Evolutionary conservation across 2,888 invertebrate genomes (phyloP), one percentile per base, ranked within the genome.

Genomic region (Oasisia sp.): DNA sequence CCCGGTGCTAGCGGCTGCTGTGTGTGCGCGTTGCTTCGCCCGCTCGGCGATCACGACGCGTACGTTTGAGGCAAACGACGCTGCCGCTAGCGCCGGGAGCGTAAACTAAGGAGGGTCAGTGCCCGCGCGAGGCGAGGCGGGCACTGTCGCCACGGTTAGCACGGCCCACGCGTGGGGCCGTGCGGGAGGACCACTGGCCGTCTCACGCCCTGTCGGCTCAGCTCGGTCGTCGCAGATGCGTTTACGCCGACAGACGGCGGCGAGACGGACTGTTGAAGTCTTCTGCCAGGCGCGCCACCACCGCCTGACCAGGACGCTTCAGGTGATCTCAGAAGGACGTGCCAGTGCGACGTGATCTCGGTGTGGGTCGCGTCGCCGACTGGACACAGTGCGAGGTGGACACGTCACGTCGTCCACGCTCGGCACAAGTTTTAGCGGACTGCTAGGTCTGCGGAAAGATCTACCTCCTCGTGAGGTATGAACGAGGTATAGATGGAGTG

Each of bases 341-440:
- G 50, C 50, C 50, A 74, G n/a, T 74, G 74, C 27, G n/a, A 74
- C 27, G 74, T 19, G n/a, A 74, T 74, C 74, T 19, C 19, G 19
- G n/a, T 74, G 74, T 50, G 1, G 50, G 50, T 50, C 50, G 50
- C 50, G 14, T 50, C 74, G 27, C 74, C 27, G 74, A 74, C n/a
- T 74, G 74, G 74, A 19, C n/a, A 27, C 19, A 19, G 19, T 74
- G 74, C 74, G 74, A 74, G 74, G 74, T 74, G 27, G 74, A 74
- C n/a, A 19, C n/a, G 50, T 50, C 50, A 74, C n/a, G 74, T 7
- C 27, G n/a, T 27, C 74, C 74, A 19, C 74, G 74, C 74, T 74
- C 74, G 74, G 74, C 74, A 74, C 74, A n/a, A 74, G n/a, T 74
- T 74, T 74, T 74, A 74, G 74, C 74, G 27, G 74, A n/a, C 74